These are phyloP conservation scores for Trissoscelio sp. DNA, from an alignment of 2,888 invertebrate genomes.

Conservation along the genomic window DNA sequence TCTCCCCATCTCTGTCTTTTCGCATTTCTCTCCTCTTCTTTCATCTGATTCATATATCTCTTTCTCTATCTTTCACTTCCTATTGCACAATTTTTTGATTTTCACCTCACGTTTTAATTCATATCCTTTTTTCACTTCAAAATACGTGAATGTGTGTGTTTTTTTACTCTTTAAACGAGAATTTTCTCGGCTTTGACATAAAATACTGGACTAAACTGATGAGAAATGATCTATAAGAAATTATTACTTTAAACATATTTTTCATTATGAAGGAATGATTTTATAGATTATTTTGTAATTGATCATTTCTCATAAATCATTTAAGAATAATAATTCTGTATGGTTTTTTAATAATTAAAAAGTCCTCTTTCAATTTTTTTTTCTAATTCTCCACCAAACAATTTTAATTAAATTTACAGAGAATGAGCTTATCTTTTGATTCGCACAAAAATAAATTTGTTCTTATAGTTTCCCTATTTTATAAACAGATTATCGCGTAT, in stretches of 20 bases:
- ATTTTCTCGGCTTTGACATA: slow-evolving; percentile 14
- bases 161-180: slow-evolving; percentile 32
- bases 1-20: not conserved
- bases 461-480: slow-evolving; percentile 32
- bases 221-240: too few relatives aligned
- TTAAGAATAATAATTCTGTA: too few relatives aligned
- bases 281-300: too few relatives aligned
- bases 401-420: slow-evolving; percentile 31
- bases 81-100: slow-evolving; percentile 27
- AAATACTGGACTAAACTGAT: too few relatives aligned
- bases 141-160: slow-evolving; percentile 7
- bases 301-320: too few relatives aligned
- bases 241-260: too few relatives aligned
- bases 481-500: slow-evolving; percentile 37
- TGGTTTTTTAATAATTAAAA: too few relatives aligned
- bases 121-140: slow-evolving; percentile 28
- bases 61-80: not conserved
- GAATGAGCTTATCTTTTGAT: not conserved
- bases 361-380: too few relatives aligned
- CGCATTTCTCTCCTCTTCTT: not conserved
- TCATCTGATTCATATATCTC: too few relatives aligned
- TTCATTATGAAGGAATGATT: too few relatives aligned
- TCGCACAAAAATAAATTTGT: slow-evolving; percentile 5
- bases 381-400: too few relatives aligned
- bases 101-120: slow-evolving; percentile 54